Percentiles rank a stretch among this genome's conserved stretches.
phyloP scores from a whole-genome alignment of 2,888 invertebrate genomes.

The Notodonta ziczac region DNA sequence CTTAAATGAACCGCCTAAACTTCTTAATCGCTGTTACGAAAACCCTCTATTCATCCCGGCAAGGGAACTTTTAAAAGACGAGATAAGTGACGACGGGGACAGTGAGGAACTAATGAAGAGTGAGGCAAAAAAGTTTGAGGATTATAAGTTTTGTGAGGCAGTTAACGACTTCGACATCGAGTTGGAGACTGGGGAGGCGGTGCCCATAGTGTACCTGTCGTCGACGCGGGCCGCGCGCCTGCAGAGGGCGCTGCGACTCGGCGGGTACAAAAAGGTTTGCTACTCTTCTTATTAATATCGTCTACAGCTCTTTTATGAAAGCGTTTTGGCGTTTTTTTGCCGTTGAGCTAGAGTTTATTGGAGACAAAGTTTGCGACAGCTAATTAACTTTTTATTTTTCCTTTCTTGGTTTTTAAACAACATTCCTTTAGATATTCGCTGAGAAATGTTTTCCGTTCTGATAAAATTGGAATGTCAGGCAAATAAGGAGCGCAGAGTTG shows the following conservation, averaged over 20 bases:
- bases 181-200: slow-evolving; percentile 70
- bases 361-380: slow-evolving; percentile 49
- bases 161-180: slow-evolving; percentile 79
- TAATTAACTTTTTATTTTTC: slow-evolving; percentile 52
- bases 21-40: slow-evolving; percentile 64
- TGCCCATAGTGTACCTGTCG: slow-evolving; percentile 79
- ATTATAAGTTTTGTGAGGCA: slow-evolving; percentile 77
- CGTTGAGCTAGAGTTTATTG: slow-evolving; percentile 33
- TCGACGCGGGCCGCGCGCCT: slow-evolving; percentile 80
- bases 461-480: slow-evolving; percentile 47
- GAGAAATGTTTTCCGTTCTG: slow-evolving; percentile 40
- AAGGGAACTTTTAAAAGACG: slow-evolving; percentile 66
- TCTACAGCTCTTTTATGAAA: slow-evolving; percentile 35
- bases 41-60: slow-evolving; percentile 71
- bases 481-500: slow-evolving; percentile 32
- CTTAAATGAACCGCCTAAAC: slow-evolving; percentile 49
- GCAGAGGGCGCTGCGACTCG: slow-evolving; percentile 83
- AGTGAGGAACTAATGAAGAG: slow-evolving; percentile 71
- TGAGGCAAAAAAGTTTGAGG: slow-evolving; percentile 68
- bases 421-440: slow-evolving; percentile 19
- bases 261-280: slow-evolving; percentile 84
- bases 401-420: slow-evolving; percentile 13
- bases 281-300: slow-evolving; percentile 36
- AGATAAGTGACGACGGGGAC: slow-evolving; percentile 63
- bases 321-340: slow-evolving; percentile 33